Evolutionary conservation across 2,113 vertebrate species (phyloP).

Genomic region (Stegostoma tigrinum): DNA sequence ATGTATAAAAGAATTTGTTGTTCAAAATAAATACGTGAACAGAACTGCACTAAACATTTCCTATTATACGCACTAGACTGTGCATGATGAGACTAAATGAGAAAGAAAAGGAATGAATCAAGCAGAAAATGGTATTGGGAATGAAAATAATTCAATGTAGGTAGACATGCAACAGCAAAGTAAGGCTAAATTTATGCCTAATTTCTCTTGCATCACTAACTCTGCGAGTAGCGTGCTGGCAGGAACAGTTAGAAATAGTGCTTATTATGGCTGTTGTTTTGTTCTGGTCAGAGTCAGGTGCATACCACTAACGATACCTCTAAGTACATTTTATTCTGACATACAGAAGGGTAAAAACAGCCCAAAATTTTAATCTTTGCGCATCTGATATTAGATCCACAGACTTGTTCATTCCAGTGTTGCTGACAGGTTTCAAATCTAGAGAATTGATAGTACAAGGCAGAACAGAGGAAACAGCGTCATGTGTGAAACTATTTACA

Average conservation of each 20-base stretch:
- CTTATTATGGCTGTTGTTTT: neutral
- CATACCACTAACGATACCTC: neutral
- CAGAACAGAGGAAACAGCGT: neutral
- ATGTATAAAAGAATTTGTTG: neutral
- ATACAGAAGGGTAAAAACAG: no score
- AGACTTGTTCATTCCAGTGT: neutral
- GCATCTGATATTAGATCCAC: neutral
- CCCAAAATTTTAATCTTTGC: neutral
- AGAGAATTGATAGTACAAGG: neutral
- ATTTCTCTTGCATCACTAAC: neutral
- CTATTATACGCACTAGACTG: neutral
- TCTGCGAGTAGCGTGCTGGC: neutral
- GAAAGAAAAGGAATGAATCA: neutral
- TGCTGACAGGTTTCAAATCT: neutral
- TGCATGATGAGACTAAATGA: neutral
- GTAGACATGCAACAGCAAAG: neutral
- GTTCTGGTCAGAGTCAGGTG: neutral
- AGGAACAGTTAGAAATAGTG: neutral
- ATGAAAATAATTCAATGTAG: neutral
- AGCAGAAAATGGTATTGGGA: constrained; percentile 13
- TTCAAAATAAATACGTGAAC: neutral
- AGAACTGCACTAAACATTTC: neutral
- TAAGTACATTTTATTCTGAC: neutral
- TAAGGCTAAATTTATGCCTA: neutral
- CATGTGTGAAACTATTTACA: neutral